A percentile compares a stretch with the other conserved stretches of the same genome.
Conservation (phyloP, 2,113 vertebrate genomes). For the Addax nasomaculatus region DNA sequence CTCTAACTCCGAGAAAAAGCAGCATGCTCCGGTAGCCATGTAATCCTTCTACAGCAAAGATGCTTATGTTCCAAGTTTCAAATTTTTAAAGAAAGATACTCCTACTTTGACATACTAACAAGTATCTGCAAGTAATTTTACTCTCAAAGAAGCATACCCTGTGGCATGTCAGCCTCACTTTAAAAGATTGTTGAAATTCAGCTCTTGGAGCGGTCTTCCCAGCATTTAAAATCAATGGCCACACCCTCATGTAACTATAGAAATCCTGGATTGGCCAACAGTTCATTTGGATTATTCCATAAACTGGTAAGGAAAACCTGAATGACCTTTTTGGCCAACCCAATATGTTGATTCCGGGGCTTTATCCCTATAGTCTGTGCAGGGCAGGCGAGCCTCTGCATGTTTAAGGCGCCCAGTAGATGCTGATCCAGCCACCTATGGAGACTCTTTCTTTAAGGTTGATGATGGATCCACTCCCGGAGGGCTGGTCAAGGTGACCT, state of each 20-base stretch:
- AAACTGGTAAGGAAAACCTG: not conserved
- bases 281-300: not conserved
- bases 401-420: accelerated
- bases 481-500: not conserved
- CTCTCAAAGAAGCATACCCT: not conserved
- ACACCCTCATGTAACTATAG: not conserved
- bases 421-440: too few species aligned
- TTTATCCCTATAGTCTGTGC: not conserved
- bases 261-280: not conserved
- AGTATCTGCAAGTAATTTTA: slow-evolving; percentile 8
- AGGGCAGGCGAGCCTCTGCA: not conserved
- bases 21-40: not conserved
- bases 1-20: not conserved
- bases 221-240: not conserved
- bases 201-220: too few species aligned
- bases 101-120: not conserved
- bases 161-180: not conserved
- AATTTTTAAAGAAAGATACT: not conserved
- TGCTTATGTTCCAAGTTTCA: not conserved
- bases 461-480: not conserved
- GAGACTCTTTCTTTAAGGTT: too few species aligned
- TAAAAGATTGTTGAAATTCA: not conserved
- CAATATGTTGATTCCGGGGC: not conserved
- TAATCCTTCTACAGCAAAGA: not conserved
- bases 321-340: not conserved